Conservation (phyloP, 2,113 vertebrate species). For the Paracanthobrama guichenoti region DNA sequence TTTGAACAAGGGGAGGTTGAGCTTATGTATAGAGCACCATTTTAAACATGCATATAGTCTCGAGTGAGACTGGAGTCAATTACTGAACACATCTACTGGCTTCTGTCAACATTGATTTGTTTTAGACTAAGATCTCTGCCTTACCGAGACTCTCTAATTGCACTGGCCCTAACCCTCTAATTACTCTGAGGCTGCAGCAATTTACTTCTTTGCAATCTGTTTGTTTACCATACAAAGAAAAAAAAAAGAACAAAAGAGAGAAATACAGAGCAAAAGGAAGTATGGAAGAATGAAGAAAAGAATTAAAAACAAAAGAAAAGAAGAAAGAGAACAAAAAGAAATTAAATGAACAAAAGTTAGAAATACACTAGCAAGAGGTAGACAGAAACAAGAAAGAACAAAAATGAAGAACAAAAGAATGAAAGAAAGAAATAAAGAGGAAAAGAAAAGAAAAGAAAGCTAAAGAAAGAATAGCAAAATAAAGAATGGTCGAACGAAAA, state of each 20-base stretch:
- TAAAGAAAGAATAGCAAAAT: not conserved
- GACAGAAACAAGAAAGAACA: not conserved
- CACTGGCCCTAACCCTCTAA: constrained; percentile 62
- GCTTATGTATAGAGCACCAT: constrained; percentile 22
- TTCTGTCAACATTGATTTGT: constrained; percentile 73
- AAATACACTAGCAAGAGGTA: constrained; percentile 10
- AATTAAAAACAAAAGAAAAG: not conserved
- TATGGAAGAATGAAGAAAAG: not conserved
- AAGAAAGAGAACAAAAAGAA: constrained; percentile 12
- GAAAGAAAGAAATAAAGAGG: not conserved
- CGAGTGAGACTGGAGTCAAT: constrained; percentile 64
- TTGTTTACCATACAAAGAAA: constrained; percentile 45
- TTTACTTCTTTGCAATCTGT: constrained; percentile 46
- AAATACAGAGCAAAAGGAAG: not conserved
- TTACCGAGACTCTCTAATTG: constrained; percentile 67
- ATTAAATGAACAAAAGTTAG: not conserved
- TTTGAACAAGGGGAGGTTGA: constrained; percentile 54
- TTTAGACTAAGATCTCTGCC: constrained; percentile 60
- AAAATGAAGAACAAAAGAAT: not conserved
- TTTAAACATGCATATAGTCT: constrained; percentile 52
- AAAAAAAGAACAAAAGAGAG: constrained; percentile 11
- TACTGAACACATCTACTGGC: constrained; percentile 68
- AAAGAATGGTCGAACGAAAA: not conserved
- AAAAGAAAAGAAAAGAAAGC: not conserved
- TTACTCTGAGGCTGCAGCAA: constrained; percentile 66